A percentile compares a stretch with the other conserved stretches of the same genome.
These are phyloP conservation scores for Gallinago jamesoni DNA, from an alignment of 2,113 vertebrate species.

Conservation along the genomic window DNA sequence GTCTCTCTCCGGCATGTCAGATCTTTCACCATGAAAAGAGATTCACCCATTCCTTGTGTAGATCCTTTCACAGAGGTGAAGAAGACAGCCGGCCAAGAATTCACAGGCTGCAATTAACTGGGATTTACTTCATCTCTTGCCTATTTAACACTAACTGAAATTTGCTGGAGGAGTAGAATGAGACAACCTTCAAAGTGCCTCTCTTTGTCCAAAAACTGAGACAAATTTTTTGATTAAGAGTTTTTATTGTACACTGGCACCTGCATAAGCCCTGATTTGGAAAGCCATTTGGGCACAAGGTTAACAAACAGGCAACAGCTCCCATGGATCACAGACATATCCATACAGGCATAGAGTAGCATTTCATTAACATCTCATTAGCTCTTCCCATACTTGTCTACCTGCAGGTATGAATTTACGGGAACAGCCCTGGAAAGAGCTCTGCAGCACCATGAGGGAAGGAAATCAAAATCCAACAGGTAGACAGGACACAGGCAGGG, in stretches of 20 bases:
- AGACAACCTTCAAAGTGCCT: background rate
- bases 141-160: background rate
- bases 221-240: background rate
- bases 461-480: background rate
- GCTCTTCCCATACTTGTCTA: background rate
- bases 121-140: background rate
- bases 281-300: background rate
- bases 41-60: background rate
- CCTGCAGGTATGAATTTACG: background rate
- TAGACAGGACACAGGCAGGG: background rate
- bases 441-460: background rate
- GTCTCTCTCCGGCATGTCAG: background rate
- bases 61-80: background rate
- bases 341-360: background rate
- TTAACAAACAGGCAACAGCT: background rate
- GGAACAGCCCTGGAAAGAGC: background rate
- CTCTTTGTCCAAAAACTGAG: background rate
- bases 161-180: background rate
- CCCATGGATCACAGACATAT: background rate
- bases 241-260: background rate
- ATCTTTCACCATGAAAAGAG: background rate
- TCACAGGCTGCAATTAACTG: background rate
- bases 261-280: background rate
- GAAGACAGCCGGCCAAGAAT: background rate
- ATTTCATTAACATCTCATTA: background rate